phyloP scores from a whole-genome alignment of 2,888 invertebrate genomes.

The Hypercompe scribonia region DNA sequence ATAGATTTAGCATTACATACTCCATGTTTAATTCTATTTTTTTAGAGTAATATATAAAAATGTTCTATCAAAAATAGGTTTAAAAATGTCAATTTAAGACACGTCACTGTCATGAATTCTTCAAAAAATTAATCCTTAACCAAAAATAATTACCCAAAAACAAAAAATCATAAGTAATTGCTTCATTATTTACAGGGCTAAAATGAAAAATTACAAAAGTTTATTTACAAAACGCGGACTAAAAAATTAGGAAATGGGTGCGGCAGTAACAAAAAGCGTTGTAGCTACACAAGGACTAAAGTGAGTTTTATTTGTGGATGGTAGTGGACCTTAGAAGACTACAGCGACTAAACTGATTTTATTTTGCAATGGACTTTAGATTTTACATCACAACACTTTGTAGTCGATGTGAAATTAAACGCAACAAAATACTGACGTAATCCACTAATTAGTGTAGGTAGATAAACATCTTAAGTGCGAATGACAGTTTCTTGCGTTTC shows the following conservation, averaged over 20 bases:
- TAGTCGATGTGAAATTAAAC: too few relatives aligned
- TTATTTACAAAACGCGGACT: neutral
- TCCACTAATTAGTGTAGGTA: neutral
- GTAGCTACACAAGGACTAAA: constrained; percentile 17
- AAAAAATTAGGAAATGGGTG: constrained; percentile 14
- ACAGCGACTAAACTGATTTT: neutral
- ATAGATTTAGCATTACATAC: neutral
- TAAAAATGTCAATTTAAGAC: neutral
- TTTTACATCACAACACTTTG: neutral
- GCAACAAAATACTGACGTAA: too few relatives aligned
- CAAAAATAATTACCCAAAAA: neutral
- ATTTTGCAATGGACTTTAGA: neutral
- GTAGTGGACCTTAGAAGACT: neutral
- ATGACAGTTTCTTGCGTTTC: neutral
- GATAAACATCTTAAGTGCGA: neutral
- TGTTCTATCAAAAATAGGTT: constrained; percentile 3
- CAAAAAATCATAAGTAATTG: neutral
- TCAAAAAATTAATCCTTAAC: neutral
- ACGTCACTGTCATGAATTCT: neutral
- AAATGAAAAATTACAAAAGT: neutral
- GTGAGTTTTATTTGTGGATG: constrained; percentile 13
- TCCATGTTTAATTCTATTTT: neutral
- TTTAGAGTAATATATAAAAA: neutral
- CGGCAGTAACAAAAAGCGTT: constrained; percentile 9
- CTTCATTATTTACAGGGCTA: neutral